Conservation (phyloP, 23 tunicate genomes). For the Pegea sp. region DNA sequence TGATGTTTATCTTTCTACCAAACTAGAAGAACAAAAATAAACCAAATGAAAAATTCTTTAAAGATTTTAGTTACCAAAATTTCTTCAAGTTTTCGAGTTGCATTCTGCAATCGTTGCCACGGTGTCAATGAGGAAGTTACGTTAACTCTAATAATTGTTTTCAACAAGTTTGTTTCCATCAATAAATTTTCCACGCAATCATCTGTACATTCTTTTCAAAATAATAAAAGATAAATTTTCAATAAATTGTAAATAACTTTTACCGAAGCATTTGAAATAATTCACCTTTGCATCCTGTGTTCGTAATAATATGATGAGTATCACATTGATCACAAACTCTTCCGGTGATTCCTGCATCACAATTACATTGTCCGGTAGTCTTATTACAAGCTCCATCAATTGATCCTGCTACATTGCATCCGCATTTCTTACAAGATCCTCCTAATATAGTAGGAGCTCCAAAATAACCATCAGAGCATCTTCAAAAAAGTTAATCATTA, state of each 20-base stretch:
- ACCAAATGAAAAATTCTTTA: too few relatives aligned
- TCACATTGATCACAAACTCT: conserved; percentile 69
- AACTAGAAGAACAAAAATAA: too few relatives aligned
- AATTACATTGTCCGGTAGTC: conserved; percentile 61
- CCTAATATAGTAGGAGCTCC: conserved; percentile 41
- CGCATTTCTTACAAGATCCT: conserved; percentile 63
- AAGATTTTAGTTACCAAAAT: too few relatives aligned
- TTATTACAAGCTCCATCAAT: conserved; percentile 34
- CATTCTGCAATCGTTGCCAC: too few relatives aligned
- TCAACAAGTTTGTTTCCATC: too few relatives aligned
- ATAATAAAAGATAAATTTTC: not conserved
- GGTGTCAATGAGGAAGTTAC: too few relatives aligned
- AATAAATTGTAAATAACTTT: too few relatives aligned
- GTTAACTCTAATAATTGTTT: too few relatives aligned
- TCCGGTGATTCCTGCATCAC: conserved; percentile 55
- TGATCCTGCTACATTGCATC: conserved; percentile 75
- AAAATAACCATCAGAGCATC: conserved; percentile 72
- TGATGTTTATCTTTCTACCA: too few relatives aligned
- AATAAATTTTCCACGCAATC: not conserved
- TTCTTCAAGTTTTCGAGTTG: too few relatives aligned
- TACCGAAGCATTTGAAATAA: not conserved
- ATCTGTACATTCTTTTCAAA: not conserved
- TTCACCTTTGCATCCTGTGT: conserved; percentile 46
- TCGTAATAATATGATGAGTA: conserved; percentile 47
- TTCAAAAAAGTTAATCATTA: conserved; percentile 2